phyloP scores from a whole-genome alignment of 2,888 invertebrate species.

The Hypomecis atomaria region DNA sequence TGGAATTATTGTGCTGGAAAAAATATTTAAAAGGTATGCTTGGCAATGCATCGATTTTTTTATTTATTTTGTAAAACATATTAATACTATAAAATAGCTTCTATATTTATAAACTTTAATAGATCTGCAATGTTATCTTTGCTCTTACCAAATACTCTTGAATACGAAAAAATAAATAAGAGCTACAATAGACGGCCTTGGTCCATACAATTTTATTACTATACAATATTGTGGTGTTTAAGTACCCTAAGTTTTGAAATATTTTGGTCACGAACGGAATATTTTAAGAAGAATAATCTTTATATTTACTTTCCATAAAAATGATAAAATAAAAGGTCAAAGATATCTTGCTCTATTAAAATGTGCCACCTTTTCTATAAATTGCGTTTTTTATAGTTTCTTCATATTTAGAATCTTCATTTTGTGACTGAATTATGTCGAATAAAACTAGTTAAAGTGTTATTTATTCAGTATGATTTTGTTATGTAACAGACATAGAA shows the following conservation, averaged over 20 bases:
- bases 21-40: constrained; percentile 53
- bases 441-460: too few relatives aligned
- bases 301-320: too few relatives aligned
- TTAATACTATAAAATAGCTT: background rate
- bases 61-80: constrained; percentile 37
- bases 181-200: constrained; percentile 9
- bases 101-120: background rate
- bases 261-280: too few relatives aligned
- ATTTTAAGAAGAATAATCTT: too few relatives aligned
- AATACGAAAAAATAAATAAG: background rate
- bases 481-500: too few relatives aligned
- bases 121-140: background rate
- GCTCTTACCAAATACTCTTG: background rate
- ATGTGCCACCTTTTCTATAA: too few relatives aligned
- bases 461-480: too few relatives aligned
- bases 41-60: constrained; percentile 52
- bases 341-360: too few relatives aligned
- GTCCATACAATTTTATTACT: background rate
- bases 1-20: constrained; percentile 58
- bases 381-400: too few relatives aligned
- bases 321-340: too few relatives aligned
- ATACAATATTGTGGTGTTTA: background rate
- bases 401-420: too few relatives aligned
- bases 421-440: too few relatives aligned
- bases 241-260: background rate